phyloP scores from a whole-genome alignment of 1,140 invertebrate species.

The Drosophila tani region DNA sequence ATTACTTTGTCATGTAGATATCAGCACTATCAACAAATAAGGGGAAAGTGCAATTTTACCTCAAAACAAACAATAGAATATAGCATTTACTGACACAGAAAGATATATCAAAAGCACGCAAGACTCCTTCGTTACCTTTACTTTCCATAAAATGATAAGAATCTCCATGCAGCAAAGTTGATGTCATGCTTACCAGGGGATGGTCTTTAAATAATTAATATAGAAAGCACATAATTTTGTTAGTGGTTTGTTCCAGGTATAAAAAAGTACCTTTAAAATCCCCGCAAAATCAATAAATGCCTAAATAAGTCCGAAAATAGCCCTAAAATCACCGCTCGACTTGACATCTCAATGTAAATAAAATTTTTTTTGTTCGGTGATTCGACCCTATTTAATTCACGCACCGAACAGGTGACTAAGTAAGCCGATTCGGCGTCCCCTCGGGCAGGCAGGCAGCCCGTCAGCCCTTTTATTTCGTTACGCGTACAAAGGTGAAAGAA shows the following conservation, averaged over 20 bases:
- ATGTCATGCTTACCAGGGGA: not conserved
- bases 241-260: not conserved
- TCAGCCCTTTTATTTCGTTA: slow-evolving; percentile 17
- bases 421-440: slow-evolving; percentile 36
- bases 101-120: not conserved
- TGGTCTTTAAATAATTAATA: not conserved
- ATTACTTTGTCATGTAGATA: not conserved
- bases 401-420: slow-evolving; percentile 38
- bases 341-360: slow-evolving; percentile 13
- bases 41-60: not conserved
- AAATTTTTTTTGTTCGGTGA: not conserved
- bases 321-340: slow-evolving; percentile 6
- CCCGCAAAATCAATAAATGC: slow-evolving; percentile 4
- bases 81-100: not conserved
- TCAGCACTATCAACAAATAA: not conserved
- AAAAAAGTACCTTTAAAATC: not conserved
- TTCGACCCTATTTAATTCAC: slow-evolving; percentile 16
- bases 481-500: slow-evolving; percentile 58
- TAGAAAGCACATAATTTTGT: no score
- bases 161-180: not conserved
- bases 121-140: not conserved
- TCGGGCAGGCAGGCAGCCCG: slow-evolving; percentile 13
- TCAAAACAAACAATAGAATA: not conserved
- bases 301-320: slow-evolving; percentile 6
- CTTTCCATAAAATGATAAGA: not conserved